Percentiles rank a stretch among this genome's conserved stretches.
Evolutionary conservation across 2,797 vertebrate species (phyloP).

Genomic region (Corythornis leucogaster): DNA sequence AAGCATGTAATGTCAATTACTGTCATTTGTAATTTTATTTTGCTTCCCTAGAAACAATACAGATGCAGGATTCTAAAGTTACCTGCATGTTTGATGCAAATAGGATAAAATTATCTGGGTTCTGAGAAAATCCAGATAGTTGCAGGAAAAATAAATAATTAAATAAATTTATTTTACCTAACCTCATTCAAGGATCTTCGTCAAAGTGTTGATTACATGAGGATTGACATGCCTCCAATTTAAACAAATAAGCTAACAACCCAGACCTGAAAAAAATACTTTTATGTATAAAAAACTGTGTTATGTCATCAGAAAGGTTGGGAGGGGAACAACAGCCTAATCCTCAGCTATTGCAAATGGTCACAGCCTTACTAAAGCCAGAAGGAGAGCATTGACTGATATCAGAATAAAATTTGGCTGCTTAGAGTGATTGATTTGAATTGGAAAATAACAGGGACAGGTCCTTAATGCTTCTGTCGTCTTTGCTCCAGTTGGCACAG

Average conservation of each 20-base stretch:
- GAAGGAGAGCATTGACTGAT: neutral
- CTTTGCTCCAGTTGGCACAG: neutral
- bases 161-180: constrained; percentile 23
- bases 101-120: constrained; percentile 81
- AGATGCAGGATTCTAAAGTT: constrained; percentile 81
- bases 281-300: constrained; percentile 26
- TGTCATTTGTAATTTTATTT: constrained; percentile 84
- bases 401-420: neutral
- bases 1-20: constrained; percentile 84
- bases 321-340: neutral
- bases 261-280: neutral
- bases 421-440: neutral
- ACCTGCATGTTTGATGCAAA: constrained; percentile 84
- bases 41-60: constrained; percentile 79
- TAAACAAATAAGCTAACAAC: constrained; percentile 13
- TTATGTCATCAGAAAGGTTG: constrained; percentile 6
- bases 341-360: constrained; percentile 4
- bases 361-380: neutral
- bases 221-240: constrained; percentile 11
- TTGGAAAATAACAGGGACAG: neutral
- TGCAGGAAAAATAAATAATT: neutral
- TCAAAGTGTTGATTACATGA: constrained; percentile 37
- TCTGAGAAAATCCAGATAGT: constrained; percentile 81
- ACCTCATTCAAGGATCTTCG: constrained; percentile 43
- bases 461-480: neutral